Percentiles rank a stretch among this genome's conserved stretches.
Evolutionary conservation across 2,888 invertebrate genomes (phyloP).

Genomic region (Latrodectus hesperus): DNA sequence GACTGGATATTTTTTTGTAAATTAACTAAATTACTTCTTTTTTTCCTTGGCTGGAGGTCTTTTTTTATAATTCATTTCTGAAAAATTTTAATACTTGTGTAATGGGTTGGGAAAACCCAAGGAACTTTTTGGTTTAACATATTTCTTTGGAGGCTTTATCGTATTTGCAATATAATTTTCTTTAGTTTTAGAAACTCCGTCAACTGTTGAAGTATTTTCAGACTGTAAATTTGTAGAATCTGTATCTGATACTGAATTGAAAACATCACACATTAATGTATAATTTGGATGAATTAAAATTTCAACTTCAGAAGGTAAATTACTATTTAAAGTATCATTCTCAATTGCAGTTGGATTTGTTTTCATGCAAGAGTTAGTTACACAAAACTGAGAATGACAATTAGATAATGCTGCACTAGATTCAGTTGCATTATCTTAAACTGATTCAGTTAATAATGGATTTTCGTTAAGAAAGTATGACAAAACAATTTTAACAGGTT

Average conservation of each 20-base stretch:
- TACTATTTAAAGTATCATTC: conserved; percentile 1
- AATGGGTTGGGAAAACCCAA: conserved; percentile 25
- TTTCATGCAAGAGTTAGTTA: conserved; percentile 33
- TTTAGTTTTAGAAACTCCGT: background rate
- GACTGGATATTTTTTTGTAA: too few species aligned
- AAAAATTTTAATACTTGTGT: conserved; percentile 34
- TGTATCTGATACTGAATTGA: background rate
- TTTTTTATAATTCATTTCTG: background rate
- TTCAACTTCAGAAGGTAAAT: background rate
- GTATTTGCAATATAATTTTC: conserved; percentile 20
- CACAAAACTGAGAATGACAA: conserved; percentile 57
- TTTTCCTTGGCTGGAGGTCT: too few species aligned
- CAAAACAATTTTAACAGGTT: conserved; percentile 52
- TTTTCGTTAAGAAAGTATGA: conserved; percentile 43
- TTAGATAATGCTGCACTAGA: conserved; percentile 23
- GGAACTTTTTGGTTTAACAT: conserved; percentile 14
- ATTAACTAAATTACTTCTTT: too few species aligned
- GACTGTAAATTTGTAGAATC: background rate
- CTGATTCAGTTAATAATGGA: conserved; percentile 31
- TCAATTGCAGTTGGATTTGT: background rate
- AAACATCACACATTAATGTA: background rate
- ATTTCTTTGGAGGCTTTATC: conserved; percentile 10
- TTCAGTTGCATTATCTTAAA: conserved; percentile 35
- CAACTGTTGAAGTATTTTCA: background rate
- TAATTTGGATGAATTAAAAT: background rate